These are phyloP conservation scores for Paracanthobrama guichenoti DNA, from an alignment of 2,113 vertebrate species.

Conservation along the genomic window DNA sequence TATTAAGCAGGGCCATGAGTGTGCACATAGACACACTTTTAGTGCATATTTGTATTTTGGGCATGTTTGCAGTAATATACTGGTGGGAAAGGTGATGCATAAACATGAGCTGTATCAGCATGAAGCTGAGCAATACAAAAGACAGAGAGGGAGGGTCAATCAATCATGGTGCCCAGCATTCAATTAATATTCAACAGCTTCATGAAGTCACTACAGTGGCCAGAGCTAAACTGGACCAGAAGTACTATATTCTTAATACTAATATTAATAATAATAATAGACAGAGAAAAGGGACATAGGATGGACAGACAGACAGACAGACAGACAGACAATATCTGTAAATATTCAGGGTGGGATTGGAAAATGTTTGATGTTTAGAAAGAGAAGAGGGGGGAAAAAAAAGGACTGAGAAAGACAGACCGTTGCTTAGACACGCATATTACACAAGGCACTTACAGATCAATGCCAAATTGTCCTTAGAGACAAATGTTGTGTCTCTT, in stretches of 20 bases:
- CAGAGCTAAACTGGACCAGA: constrained; percentile 63
- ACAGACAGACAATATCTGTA: no score
- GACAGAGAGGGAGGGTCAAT: constrained; percentile 71
- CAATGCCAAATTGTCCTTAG: constrained; percentile 75
- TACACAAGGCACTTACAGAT: constrained; percentile 67
- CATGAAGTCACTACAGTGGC: constrained; percentile 69
- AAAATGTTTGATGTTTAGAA: background rate
- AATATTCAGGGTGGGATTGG: no score
- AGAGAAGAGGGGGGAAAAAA: background rate
- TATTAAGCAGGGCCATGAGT: background rate
- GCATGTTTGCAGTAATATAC: constrained; percentile 56
- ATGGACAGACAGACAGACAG: no score
- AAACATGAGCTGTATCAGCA: constrained; percentile 70
- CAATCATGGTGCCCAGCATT: constrained; percentile 70
- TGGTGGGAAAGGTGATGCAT: constrained; percentile 67
- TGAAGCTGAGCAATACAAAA: constrained; percentile 70
- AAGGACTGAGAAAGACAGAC: constrained; percentile 12
- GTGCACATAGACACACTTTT: background rate
- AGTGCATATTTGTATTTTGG: constrained; percentile 33
- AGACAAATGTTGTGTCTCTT: constrained; percentile 73
- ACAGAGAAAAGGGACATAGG: no score
- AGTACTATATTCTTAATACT: background rate
- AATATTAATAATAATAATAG: no score
- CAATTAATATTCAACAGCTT: constrained; percentile 76
- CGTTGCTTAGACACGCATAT: constrained; percentile 60